These are phyloP conservation scores for Cherax quadricarinatus DNA, from an alignment of 1,140 invertebrate species.

Conservation along the genomic window DNA sequence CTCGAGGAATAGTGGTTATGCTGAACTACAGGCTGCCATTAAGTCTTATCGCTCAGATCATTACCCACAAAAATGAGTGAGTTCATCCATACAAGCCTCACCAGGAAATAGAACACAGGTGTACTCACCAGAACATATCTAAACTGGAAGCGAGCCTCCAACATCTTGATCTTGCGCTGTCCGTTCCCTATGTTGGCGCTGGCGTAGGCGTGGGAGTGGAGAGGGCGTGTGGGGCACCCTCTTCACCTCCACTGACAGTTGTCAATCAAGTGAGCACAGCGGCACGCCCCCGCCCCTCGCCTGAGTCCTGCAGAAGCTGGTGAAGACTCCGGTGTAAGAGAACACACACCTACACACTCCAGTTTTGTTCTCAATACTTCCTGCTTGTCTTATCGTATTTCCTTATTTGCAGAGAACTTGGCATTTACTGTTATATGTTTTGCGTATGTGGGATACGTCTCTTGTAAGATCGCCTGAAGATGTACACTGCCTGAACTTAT, in stretches of 20 bases:
- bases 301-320: not conserved
- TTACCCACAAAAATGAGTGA: no score
- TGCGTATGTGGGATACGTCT: not conserved
- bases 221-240: slow-evolving; percentile 9
- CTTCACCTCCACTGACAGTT: not conserved
- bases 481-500: not conserved
- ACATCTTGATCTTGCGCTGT: slow-evolving; percentile 64
- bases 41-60: no score
- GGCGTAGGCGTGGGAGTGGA: not conserved
- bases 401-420: not conserved
- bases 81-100: no score
- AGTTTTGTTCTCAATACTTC: not conserved
- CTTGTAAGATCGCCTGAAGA: not conserved
- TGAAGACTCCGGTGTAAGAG: not conserved
- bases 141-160: slow-evolving; percentile 68
- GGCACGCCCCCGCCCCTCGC: not conserved
- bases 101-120: not conserved
- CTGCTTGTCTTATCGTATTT: not conserved
- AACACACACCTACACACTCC: not conserved
- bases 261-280: not conserved
- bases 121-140: slow-evolving; percentile 61
- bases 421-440: not conserved
- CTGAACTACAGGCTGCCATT: no score
- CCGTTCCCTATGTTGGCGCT: slow-evolving; percentile 63
- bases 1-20: no score